Evolutionary conservation across 2,797 vertebrate genomes (phyloP).

Genomic region (Monodelphis domestica): DNA sequence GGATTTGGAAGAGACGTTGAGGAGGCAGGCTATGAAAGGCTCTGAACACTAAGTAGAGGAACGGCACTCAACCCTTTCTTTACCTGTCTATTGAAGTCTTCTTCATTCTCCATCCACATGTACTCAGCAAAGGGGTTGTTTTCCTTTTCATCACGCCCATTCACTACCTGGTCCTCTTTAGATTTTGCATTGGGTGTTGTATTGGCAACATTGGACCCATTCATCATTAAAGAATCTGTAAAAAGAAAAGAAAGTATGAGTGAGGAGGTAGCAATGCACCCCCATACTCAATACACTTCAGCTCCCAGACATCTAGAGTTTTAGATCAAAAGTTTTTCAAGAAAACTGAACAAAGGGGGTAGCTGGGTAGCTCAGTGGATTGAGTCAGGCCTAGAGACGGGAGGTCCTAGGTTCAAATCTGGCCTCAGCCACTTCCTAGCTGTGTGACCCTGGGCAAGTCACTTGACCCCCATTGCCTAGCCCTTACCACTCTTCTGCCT

Average conservation of each 20-base stretch:
- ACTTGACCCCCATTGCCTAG: too few relatives aligned
- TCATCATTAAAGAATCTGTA: conserved; percentile 93
- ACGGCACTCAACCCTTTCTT: not conserved
- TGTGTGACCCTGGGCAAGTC: too few relatives aligned
- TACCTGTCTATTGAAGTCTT: conserved; percentile 97
- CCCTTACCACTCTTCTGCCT: too few relatives aligned
- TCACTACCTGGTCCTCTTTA: conserved; percentile 82
- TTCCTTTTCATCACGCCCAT: conserved; percentile 91
- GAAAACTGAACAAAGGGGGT: too few relatives aligned
- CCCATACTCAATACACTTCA: conserved; percentile 22
- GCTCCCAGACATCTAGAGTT: conserved; percentile 18
- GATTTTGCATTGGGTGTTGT: conserved; percentile 82
- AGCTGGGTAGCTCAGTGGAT: too few relatives aligned
- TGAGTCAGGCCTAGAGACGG: too few relatives aligned
- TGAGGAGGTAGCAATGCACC: conserved; percentile 21
- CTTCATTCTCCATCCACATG: conserved; percentile 99
- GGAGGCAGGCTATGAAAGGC: not conserved
- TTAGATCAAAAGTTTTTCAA: conserved; percentile 44
- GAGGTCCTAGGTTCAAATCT: too few relatives aligned
- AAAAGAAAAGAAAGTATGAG: conserved; percentile 9
- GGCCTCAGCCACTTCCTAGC: too few relatives aligned
- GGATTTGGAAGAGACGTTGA: rapidly evolving
- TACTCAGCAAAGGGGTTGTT: conserved; percentile 96
- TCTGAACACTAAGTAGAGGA: not conserved
- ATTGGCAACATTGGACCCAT: conserved; percentile 92